These are phyloP conservation scores for Drosophila phalerata DNA, from an alignment of 2,888 invertebrate species.

Conservation along the genomic window DNA sequence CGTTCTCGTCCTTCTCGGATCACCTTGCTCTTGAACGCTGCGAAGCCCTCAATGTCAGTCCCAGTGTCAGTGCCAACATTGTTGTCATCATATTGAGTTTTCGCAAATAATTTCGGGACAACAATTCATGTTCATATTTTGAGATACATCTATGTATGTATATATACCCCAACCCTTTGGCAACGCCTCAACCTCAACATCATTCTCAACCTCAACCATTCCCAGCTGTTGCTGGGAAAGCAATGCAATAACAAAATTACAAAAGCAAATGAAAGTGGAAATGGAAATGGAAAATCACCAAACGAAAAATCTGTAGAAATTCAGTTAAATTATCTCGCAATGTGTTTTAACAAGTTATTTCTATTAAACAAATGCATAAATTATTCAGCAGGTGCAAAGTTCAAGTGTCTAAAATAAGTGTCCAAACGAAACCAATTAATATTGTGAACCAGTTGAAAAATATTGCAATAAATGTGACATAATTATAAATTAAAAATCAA, in stretches of 20 bases:
- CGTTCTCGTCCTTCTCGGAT: constrained; percentile 31
- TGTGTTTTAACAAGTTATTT: constrained; percentile 69
- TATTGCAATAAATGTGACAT: constrained; percentile 22
- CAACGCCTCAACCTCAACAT: neutral
- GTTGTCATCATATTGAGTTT: constrained; percentile 44
- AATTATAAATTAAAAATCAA: constrained; percentile 7
- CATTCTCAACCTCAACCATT: too few relatives aligned
- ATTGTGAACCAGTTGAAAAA: constrained; percentile 1
- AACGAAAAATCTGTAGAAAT: constrained; percentile 53
- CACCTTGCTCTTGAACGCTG: constrained; percentile 74
- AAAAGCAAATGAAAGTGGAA: constrained; percentile 11
- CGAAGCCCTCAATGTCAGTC: constrained; percentile 54
- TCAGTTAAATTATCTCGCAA: constrained; percentile 38
- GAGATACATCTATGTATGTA: constrained; percentile 6
- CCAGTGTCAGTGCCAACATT: constrained; percentile 41
- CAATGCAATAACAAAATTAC: constrained; percentile 4
- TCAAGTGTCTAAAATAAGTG: constrained; percentile 47
- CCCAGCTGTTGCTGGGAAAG: constrained; percentile 44
- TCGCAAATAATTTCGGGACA: constrained; percentile 30
- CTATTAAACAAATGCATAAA: constrained; percentile 59
- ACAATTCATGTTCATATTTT: constrained; percentile 21
- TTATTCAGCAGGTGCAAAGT: constrained; percentile 41
- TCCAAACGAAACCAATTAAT: neutral
- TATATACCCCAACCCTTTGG: constrained; percentile 2
- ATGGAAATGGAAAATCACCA: constrained; percentile 10